A percentile compares a stretch with the other conserved stretches of the same genome.
Evolutionary conservation across 2,113 vertebrate species (phyloP).

Genomic region (Merops nubicus): DNA sequence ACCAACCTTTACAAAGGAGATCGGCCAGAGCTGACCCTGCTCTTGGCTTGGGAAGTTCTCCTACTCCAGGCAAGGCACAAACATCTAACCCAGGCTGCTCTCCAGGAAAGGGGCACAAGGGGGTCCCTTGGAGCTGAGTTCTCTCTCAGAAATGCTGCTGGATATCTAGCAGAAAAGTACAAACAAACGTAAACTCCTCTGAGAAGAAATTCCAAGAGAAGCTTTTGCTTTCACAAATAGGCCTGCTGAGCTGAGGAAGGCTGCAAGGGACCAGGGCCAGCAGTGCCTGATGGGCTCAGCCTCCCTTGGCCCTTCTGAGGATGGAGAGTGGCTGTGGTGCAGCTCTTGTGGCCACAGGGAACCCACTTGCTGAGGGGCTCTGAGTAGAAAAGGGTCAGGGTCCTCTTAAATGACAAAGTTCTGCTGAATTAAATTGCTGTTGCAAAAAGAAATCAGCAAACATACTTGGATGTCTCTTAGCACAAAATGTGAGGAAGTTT

Average conservation of each 20-base stretch:
- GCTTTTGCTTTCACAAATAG: background rate
- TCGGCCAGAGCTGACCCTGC: background rate
- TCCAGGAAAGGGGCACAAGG: background rate
- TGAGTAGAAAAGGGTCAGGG: background rate
- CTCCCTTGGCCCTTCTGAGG: background rate
- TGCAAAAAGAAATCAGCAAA: background rate
- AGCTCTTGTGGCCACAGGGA: accelerated
- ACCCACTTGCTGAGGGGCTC: background rate
- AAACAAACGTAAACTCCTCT: accelerated
- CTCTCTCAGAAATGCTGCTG: background rate
- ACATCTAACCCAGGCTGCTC: background rate
- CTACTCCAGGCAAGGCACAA: background rate
- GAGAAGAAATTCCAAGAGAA: background rate
- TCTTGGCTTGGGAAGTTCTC: background rate
- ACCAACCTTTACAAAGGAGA: accelerated
- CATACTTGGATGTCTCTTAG: background rate
- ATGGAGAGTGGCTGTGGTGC: accelerated
- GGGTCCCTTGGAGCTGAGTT: accelerated
- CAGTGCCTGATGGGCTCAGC: background rate
- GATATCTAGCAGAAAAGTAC: background rate
- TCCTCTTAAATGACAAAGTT: background rate
- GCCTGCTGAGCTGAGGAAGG: background rate
- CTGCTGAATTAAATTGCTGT: background rate
- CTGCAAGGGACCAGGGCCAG: accelerated
- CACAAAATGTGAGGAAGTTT: background rate